Evolutionary conservation across 2,113 vertebrate species (phyloP).

Genomic region (Alouatta palliata): DNA sequence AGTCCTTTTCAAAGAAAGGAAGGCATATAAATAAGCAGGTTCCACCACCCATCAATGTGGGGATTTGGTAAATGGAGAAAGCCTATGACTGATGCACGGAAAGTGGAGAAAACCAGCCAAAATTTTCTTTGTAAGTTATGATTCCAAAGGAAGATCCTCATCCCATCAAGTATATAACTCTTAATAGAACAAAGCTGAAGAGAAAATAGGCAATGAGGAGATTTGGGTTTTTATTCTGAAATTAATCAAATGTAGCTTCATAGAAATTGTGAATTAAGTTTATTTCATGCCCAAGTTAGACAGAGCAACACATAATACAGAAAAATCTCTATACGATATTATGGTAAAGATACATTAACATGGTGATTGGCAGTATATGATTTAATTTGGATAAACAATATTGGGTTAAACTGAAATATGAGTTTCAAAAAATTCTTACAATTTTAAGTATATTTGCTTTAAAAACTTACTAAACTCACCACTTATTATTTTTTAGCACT

Average conservation of each 20-base stretch:
- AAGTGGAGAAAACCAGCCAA: not conserved
- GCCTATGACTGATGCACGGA: not conserved
- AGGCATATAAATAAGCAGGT: not conserved
- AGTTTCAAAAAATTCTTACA: not conserved
- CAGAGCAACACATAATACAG: not conserved
- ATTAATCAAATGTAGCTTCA: slow-evolving; percentile 35
- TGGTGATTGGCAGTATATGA: not conserved
- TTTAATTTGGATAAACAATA: slow-evolving; percentile 48
- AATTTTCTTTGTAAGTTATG: slow-evolving; percentile 27
- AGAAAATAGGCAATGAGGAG: slow-evolving; percentile 13
- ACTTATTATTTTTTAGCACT: not conserved
- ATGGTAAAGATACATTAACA: not conserved
- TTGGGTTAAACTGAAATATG: slow-evolving; percentile 5
- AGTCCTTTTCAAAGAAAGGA: slow-evolving; percentile 38
- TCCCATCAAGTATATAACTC: not conserved
- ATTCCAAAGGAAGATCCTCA: not conserved
- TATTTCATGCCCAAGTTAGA: not conserved
- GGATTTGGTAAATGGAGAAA: slow-evolving; percentile 15
- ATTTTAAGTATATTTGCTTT: not conserved
- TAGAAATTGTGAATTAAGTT: slow-evolving; percentile 18
- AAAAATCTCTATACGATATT: not conserved
- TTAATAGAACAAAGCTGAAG: not conserved
- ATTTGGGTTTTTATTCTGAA: slow-evolving; percentile 45
- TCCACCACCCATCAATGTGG: not conserved
- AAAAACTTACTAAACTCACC: slow-evolving; percentile 4